Evolutionary conservation across 2,797 vertebrate species (phyloP), one percentile per base, ranked within the genome.

Genomic region (Lithobates sylvaticus): DNA sequence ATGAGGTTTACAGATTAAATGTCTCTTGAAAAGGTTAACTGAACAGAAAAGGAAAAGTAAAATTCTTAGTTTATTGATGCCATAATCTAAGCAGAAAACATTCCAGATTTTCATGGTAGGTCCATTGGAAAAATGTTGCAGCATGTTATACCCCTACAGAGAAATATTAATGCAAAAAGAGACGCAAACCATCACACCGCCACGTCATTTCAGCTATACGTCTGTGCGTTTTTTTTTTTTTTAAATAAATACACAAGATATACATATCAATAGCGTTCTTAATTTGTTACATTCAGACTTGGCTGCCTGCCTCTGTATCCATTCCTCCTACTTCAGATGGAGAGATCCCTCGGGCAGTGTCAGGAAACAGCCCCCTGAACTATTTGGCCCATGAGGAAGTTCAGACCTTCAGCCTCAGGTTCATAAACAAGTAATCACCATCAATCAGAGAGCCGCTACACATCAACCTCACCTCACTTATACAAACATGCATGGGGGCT

Each of bases 381-480:
- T 91, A 91, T 92, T 93, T 90, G 92, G 94, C 94, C 93, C 93
- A 92, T 92, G 92, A 96, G 93, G 95, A 96, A 97, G 96, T 96
- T 95, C 92, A 96, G 94, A 94, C 94, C 93, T 94, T 95, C 93
- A 96, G 96, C 94, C 94, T 94, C 10, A 94, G 95, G 96, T 96
- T 95, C 95, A 95, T 96, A 95, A 96, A 96, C 95, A 94, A 93
- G 93, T 94, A 95, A 95, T 93, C 90, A 93, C 92, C 92, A 97
- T 96, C 94, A 96, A 96, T 97, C 95, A 96, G 91, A 80, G 91
- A 91, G 91, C 93, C 92, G 94, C 93, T 94, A 94, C 90, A 92
- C 92, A 94, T 93, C 92, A 93, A 92, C 91, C 93, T 91, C 92
- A 92, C 90, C 83, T 92, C 86, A 42, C 81, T 84, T 87, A 70